Evolutionary conservation across 2,888 invertebrate genomes (phyloP).

Genomic region (Acleris emargana): DNA sequence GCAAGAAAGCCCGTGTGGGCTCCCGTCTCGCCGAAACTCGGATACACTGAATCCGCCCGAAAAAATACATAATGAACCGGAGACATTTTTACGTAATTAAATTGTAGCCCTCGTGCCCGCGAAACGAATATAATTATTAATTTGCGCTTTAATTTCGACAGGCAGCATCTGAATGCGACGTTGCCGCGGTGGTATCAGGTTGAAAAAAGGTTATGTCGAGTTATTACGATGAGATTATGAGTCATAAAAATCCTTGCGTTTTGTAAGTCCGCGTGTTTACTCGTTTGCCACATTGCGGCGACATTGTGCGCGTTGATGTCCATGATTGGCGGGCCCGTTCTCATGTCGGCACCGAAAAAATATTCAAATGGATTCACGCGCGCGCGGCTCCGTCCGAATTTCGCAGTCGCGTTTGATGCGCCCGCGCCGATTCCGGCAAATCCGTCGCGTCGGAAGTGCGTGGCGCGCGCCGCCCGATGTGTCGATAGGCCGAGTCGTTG

Average conservation of each 20-base stretch:
- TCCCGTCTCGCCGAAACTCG: conserved; percentile 65
- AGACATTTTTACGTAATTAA: conserved; percentile 79
- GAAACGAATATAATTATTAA: conserved; percentile 68
- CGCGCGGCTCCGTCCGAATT: conserved; percentile 79
- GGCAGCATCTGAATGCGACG: conserved; percentile 58
- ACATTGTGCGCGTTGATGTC: conserved; percentile 48
- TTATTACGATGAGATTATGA: conserved; percentile 67
- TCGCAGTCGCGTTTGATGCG: conserved; percentile 80
- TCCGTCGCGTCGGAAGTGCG: conserved; percentile 83
- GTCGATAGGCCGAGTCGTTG: conserved; percentile 78
- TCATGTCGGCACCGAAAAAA: conserved; percentile 77
- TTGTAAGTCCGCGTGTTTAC: conserved; percentile 45
- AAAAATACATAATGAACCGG: conserved; percentile 69
- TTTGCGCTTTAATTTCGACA: conserved; percentile 65
- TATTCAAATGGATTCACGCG: conserved; percentile 83
- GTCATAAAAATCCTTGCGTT: conserved; percentile 70
- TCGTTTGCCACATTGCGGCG: conserved; percentile 46
- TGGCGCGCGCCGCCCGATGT: conserved; percentile 75
- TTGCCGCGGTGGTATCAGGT: conserved; percentile 60
- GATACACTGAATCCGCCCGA: conserved; percentile 70
- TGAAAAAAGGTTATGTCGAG: conserved; percentile 56
- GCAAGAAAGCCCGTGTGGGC: conserved; percentile 79
- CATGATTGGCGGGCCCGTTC: conserved; percentile 58
- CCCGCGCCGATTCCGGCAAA: conserved; percentile 83
- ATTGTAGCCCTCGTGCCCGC: conserved; percentile 66